Conservation (phyloP, 2,797 vertebrate species). For the Uromys caudimaculatus region DNA sequence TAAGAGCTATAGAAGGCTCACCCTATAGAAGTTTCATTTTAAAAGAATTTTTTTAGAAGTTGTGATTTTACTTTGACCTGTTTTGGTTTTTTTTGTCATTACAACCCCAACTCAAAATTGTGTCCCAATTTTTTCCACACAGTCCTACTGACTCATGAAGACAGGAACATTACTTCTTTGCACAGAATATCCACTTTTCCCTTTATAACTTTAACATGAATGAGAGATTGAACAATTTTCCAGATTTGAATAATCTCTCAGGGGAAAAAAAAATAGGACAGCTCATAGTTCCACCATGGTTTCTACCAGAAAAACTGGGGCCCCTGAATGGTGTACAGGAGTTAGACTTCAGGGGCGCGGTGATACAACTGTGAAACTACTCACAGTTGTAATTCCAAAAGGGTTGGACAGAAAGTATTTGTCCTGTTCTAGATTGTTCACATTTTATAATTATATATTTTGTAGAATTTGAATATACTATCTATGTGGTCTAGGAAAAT, state of each 20-base stretch:
- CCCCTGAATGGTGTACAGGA: not conserved
- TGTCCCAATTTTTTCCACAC: not conserved
- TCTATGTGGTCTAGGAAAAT: not conserved
- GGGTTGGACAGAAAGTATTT: not conserved
- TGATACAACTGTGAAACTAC: not conserved
- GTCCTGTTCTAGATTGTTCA: not conserved
- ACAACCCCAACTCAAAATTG: not conserved
- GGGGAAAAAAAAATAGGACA: not conserved
- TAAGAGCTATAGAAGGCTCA: slow-evolving; percentile 19
- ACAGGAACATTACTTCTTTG: not conserved
- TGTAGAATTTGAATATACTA: not conserved
- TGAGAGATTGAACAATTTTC: not conserved
- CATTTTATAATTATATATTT: not conserved
- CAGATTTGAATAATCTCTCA: not conserved
- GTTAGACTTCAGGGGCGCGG: not conserved
- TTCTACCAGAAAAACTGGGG: not conserved
- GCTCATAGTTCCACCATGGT: not conserved
- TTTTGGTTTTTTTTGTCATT: not conserved
- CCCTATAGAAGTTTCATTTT: slow-evolving; percentile 39
- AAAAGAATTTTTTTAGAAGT: not conserved
- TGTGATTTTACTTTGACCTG: not conserved
- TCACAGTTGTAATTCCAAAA: not conserved
- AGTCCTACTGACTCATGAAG: not conserved
- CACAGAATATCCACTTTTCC: not conserved
- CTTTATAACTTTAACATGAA: not conserved